Evolutionary conservation across 2,797 vertebrate species (phyloP), one percentile per base, ranked within the genome.

Genomic region (Chelidonichthys spinosus): DNA sequence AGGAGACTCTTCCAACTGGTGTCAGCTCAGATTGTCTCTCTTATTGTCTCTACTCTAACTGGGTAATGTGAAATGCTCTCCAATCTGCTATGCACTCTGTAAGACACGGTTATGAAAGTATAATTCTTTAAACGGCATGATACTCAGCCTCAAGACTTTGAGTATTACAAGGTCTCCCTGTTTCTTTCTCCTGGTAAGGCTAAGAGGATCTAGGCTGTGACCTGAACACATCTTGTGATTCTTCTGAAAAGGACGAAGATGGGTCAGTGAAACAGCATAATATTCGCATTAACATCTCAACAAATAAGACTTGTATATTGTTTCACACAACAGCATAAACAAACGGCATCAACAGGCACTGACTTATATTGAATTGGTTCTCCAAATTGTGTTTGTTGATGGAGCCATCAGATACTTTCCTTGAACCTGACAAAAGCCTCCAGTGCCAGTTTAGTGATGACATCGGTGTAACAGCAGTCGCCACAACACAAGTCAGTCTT

Each of bases 181-280:
- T 69, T 25, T 25, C 79, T 79, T 87, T 64, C 65, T 65, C 7
- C 6, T 64, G 80, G 69, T 58, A 55, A 25, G 58, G 58, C 60
- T 69, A 32, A 74, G 61, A 69, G 46, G 71, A 42, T 78, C 76
- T 72, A 82, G 63, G 67, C 78, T 63, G 54, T 75, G 72, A 72
- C 73, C 71, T 63, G 25, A 63, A 50, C 37, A 63, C 32, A 76
- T 78, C 15, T 68, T 46, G 49, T 32, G 32, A 25, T 59, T 32
- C 50, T 62, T 35, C 25, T 25, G 59, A 32, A 64, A 25, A 35
- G 49, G 63, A 58, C 7, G n/a, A 67, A 15, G 56, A 70, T 60
- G 3, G 54, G 18, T 70, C 39, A 81, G 0, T 56, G 6, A 61
- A 68, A 63, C 55, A 54, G 36, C 25, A 25, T 2, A 25, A 25